A percentile compares a stretch with the other conserved stretches of the same genome.
phyloP scores from a whole-genome alignment of 2,113 vertebrate species.

The Phyllopteryx taeniolatus region DNA sequence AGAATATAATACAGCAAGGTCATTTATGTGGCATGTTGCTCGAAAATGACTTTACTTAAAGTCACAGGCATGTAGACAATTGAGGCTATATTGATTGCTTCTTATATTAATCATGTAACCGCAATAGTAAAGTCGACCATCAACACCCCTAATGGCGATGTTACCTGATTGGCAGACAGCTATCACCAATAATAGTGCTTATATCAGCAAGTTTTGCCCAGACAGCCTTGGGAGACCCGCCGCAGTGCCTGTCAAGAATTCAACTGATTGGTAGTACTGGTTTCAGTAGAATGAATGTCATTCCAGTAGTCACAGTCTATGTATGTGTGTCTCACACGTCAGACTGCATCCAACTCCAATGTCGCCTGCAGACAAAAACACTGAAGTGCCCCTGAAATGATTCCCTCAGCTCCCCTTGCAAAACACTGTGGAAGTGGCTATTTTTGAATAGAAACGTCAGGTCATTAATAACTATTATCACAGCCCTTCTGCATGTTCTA shows the following conservation, averaged over 20 bases:
- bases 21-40: conserved; percentile 16
- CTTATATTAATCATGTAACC: conserved; percentile 39
- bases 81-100: conserved; percentile 14
- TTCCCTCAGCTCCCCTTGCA: neutral
- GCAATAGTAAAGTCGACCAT: conserved; percentile 31
- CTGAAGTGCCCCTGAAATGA: conserved; percentile 1
- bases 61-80: conserved; percentile 17
- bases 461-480: conserved; percentile 38
- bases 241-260: conserved; percentile 26
- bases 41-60: conserved; percentile 15
- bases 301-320: conserved; percentile 8
- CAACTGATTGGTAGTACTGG: conserved; percentile 15
- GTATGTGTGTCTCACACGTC: conserved; percentile 6
- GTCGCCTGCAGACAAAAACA: conserved; percentile 14
- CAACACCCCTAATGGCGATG: conserved; percentile 46
- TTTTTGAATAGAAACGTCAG: conserved; percentile 53
- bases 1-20: conserved; percentile 39
- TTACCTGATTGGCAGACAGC: conserved; percentile 36
- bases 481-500: conserved; percentile 14
- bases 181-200: conserved; percentile 20
- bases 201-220: conserved; percentile 41
- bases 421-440: conserved; percentile 11
- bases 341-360: neutral
- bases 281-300: conserved; percentile 22
- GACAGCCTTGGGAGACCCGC: conserved; percentile 18